These are phyloP conservation scores for Eonycteris spelaea DNA, from an alignment of 2,113 vertebrate species.

Conservation along the genomic window DNA sequence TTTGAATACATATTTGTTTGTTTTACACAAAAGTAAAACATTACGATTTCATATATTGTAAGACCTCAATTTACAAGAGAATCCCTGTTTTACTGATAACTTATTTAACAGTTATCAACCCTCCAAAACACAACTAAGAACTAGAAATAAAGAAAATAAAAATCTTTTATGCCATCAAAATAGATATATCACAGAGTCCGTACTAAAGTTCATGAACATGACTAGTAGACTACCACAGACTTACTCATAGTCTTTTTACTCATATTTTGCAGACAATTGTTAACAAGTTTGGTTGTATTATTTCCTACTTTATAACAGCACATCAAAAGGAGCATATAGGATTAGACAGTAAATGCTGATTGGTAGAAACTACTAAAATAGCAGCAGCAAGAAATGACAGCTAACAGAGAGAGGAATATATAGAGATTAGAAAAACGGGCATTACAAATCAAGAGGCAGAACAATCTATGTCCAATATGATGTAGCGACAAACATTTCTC, in stretches of 20 bases:
- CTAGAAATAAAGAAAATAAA: not conserved
- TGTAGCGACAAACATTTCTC: not conserved
- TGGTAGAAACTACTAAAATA: conserved; percentile 1
- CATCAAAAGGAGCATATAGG: not conserved
- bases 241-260: not conserved
- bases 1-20: not conserved
- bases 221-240: not conserved
- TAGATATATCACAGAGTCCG: not conserved
- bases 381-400: not conserved
- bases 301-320: not conserved
- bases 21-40: conserved; percentile 6
- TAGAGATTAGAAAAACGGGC: not conserved
- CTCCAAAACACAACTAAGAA: not conserved
- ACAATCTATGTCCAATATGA: not conserved
- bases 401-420: not conserved
- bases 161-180: not conserved
- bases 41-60: not conserved
- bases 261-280: not conserved
- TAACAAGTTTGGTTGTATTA: not conserved
- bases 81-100: not conserved
- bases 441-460: conserved; percentile 33
- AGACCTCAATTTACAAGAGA: not conserved
- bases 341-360: not conserved
- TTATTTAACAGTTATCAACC: not conserved
- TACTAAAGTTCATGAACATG: not conserved